These are phyloP conservation scores for Dendropsophus ebraccatus DNA, from an alignment of 2,113 vertebrate species.

Conservation along the genomic window DNA sequence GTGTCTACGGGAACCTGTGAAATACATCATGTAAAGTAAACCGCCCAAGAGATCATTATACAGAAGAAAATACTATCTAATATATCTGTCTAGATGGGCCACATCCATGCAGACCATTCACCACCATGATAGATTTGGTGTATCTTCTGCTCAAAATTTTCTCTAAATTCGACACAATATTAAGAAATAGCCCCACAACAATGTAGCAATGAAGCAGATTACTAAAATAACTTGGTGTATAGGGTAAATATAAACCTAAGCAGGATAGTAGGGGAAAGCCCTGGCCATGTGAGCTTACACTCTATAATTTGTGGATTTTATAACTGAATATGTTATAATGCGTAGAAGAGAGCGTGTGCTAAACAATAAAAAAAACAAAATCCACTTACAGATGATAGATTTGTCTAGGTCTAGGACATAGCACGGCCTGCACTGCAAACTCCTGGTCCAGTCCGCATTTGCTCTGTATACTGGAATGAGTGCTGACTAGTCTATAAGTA, in stretches of 20 bases:
- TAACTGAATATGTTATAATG: too few relatives aligned
- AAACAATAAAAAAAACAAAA: background rate
- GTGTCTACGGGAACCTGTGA: too few relatives aligned
- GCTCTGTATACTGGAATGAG: background rate
- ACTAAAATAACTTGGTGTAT: background rate
- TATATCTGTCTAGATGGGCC: too few relatives aligned
- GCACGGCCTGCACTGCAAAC: background rate
- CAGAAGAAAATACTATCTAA: too few relatives aligned
- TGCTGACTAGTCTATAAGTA: background rate
- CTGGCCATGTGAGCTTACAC: background rate
- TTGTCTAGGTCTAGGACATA: background rate
- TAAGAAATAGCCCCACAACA: background rate
- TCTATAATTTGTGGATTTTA: background rate
- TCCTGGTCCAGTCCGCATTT: background rate
- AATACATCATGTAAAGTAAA: too few relatives aligned
- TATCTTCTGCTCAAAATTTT: too few relatives aligned
- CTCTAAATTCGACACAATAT: too few relatives aligned
- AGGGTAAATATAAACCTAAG: too few relatives aligned
- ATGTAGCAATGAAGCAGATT: background rate
- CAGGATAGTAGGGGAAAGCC: background rate
- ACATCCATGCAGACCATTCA: too few relatives aligned
- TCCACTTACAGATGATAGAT: background rate
- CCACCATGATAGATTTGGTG: too few relatives aligned
- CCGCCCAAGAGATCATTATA: too few relatives aligned
- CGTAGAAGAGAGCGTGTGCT: background rate